Evolutionary conservation across 2,888 invertebrate genomes (phyloP), one percentile per base, ranked within the genome.

Genomic region (Thumatha senex): DNA sequence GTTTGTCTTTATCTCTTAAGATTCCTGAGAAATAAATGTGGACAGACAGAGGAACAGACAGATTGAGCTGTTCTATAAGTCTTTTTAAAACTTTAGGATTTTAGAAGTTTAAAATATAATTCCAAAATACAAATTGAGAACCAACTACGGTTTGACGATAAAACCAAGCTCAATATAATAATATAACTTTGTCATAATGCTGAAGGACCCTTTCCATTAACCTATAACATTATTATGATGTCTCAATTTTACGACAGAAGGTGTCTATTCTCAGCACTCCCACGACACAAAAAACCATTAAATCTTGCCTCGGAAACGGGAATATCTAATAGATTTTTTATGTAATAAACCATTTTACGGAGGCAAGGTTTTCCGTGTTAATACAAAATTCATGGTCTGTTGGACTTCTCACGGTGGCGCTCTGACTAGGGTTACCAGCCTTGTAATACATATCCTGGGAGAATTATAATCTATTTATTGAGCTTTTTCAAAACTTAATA

Each of bases 271-370:
- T n/a, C 33, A 15, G 34, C 29, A 34, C 24, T 40, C 18, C 2
- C 11, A 39, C 31, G 18, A 11, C 18, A 43, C 29, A 42, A 29
- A n/a, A 48, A 48, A 39, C 18, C 44, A 29, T 33, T 44, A 40
- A 44, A 40, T 43, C 31, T 48, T 39, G 9, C 24, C 15, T 31
- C 46, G 11, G 38, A 42, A 40, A 46, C 31, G 48, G 40, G 53
- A 52, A 58, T 61, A 54, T 38, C 34, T 51, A 63, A 66, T 66
- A 63, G 54, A 66, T 63, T 66, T 65, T 65, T 66, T 63, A 61
- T 53, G 67, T 71, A 66, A 68, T 60, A 68, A 61, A 61, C 70
- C 66, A 68, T 73, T 74, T 68, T 61, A 61, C 66, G 66, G 60
- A 64, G 67, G 56, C 66, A 45, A 58, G 61, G 47, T 49, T 52